Conservation (phyloP, 2,113 vertebrate genomes). For the Menura novaehollandiae region DNA sequence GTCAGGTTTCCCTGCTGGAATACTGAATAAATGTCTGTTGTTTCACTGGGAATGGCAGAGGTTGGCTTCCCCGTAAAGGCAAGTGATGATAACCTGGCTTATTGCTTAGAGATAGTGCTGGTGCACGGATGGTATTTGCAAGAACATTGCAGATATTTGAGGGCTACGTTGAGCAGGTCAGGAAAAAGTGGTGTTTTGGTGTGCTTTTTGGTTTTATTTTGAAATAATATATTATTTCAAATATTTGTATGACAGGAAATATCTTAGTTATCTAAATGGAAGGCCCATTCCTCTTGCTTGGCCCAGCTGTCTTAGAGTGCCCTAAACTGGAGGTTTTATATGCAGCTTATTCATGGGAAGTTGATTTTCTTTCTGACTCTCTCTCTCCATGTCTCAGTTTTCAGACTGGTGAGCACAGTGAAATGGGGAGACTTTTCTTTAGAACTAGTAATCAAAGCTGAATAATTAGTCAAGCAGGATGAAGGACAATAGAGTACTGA, state of each 20-base stretch:
- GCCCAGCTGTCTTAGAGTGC: neutral
- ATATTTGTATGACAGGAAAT: neutral
- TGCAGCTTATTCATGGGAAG: neutral
- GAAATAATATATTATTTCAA: neutral
- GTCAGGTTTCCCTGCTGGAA: neutral
- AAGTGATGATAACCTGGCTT: neutral
- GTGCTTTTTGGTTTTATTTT: neutral
- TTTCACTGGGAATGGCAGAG: neutral
- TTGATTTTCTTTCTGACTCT: neutral
- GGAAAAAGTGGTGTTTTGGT: neutral
- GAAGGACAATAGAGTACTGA: neutral
- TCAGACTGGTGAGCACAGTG: neutral
- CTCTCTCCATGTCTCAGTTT: neutral
- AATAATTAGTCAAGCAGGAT: neutral
- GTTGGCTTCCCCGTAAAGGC: neutral
- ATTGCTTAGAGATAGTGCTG: neutral
- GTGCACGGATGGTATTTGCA: neutral
- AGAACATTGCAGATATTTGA: neutral
- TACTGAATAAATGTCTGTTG: neutral
- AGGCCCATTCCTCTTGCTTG: neutral
- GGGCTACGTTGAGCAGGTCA: neutral
- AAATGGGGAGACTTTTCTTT: neutral
- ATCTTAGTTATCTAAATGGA: neutral
- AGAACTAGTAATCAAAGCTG: neutral
- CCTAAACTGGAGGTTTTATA: neutral